phyloP scores from a whole-genome alignment of 2,797 vertebrate species.

The Lepus oiostolus region DNA sequence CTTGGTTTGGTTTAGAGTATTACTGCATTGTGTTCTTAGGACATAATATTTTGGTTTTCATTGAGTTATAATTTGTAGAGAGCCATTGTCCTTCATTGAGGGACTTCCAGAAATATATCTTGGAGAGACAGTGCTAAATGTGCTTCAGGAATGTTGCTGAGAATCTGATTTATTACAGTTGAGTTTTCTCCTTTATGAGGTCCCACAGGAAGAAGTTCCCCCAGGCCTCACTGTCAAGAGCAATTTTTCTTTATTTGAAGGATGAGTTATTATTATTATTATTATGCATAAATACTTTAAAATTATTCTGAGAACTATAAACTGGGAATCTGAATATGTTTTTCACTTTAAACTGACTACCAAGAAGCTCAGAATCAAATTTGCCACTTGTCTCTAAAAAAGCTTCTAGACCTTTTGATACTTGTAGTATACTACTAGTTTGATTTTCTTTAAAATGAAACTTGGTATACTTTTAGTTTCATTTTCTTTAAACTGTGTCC shows the following conservation, averaged over 20 bases:
- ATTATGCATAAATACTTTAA: slow-evolving; percentile 49
- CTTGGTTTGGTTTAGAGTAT: not conserved
- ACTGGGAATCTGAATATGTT: not conserved
- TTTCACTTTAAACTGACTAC: not conserved
- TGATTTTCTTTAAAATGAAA: not conserved
- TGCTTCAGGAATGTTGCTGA: not conserved
- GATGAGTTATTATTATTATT: slow-evolving; percentile 35
- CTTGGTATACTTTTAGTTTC: no score
- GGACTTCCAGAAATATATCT: not conserved
- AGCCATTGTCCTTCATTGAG: not conserved
- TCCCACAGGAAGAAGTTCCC: not conserved
- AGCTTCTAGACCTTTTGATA: not conserved
- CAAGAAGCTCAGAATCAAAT: not conserved
- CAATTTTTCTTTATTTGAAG: not conserved
- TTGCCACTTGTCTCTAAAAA: not conserved
- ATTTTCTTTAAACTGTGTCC: not conserved
- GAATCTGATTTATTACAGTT: not conserved
- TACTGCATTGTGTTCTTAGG: not conserved
- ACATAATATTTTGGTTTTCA: not conserved
- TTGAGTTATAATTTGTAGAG: not conserved
- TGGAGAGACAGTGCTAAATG: not conserved
- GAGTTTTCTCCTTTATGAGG: not conserved
- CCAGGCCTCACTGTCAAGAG: not conserved
- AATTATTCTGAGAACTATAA: slow-evolving; percentile 24
- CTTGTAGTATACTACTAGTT: not conserved